Percentiles rank a stretch among this genome's conserved stretches.
These are phyloP conservation scores for Oryzias sinensis DNA, from an alignment of 2,797 vertebrate species.

Conservation along the genomic window DNA sequence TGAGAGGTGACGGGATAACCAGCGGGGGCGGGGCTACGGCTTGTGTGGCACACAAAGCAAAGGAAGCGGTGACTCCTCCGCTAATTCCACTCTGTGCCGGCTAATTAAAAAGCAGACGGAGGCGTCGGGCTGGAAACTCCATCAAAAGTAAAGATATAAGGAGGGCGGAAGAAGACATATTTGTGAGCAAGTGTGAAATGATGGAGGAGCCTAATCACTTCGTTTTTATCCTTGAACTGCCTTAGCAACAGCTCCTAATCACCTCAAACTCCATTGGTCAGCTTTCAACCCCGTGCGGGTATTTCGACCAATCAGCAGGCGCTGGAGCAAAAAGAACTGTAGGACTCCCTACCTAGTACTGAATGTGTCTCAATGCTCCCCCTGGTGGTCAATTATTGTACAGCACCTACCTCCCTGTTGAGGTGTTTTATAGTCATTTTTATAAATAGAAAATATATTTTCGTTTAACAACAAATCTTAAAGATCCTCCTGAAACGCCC, in stretches of 20 bases:
- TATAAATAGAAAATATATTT: too few species aligned
- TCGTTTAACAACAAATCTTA: too few species aligned
- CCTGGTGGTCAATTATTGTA: conserved; percentile 38
- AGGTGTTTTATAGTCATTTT: too few species aligned
- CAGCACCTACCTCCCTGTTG: neutral
- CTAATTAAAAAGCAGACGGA: conserved; percentile 26
- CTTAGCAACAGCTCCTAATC: conserved; percentile 80
- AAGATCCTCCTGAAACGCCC: too few species aligned
- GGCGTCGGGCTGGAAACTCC: conserved; percentile 7
- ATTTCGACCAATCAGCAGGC: conserved; percentile 72
- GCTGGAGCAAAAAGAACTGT: conserved; percentile 64
- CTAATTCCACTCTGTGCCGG: conserved; percentile 32
- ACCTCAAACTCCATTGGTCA: conserved; percentile 70
- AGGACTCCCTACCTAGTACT: conserved; percentile 5
- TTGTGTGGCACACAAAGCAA: conserved; percentile 48
- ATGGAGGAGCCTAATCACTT: conserved; percentile 23
- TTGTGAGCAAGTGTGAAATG: conserved; percentile 47
- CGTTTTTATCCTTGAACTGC: conserved; percentile 46
- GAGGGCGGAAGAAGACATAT: conserved; percentile 15
- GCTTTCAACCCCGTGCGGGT: conserved; percentile 58
- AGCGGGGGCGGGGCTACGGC: conserved; percentile 49
- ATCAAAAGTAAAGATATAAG: conserved; percentile 12
- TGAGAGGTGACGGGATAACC: conserved; percentile 61
- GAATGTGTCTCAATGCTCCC: conserved; percentile 32
- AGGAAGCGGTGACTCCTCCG: conserved; percentile 28